phyloP scores from a whole-genome alignment of 1,140 invertebrate species.

The Chironomus tepperi region DNA sequence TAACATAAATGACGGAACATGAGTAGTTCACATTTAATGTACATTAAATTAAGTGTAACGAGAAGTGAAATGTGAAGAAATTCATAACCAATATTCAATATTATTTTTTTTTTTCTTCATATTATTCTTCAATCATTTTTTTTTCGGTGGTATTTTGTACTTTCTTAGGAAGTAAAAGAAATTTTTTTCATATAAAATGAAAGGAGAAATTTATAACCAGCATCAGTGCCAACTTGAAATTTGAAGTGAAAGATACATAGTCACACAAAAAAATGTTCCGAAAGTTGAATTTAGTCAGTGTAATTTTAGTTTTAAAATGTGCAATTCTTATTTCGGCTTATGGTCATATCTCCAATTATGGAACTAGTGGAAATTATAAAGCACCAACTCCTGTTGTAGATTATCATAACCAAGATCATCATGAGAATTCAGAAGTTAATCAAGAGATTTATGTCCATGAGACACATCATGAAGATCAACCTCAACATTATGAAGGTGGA shows the following conservation, averaged over 20 bases:
- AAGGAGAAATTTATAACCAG: not conserved
- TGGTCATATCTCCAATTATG: not conserved
- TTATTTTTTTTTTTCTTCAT: not conserved
- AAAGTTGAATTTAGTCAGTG: not conserved
- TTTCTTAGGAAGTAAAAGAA: not conserved
- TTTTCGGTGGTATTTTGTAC: not conserved
- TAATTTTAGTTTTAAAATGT: not conserved
- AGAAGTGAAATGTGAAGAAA: not conserved
- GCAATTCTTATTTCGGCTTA: not conserved
- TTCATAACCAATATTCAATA: conserved; percentile 2
- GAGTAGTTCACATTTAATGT: no score
- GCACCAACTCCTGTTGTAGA: no score
- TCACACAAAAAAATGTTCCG: not conserved
- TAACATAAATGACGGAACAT: no score
- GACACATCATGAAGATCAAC: not conserved
- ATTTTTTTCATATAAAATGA: not conserved
- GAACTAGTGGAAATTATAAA: not conserved
- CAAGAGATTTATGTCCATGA: no score
- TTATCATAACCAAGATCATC: no score
- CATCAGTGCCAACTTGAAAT: not conserved
- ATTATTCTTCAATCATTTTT: no score
- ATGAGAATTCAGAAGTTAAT: no score
- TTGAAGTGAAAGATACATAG: not conserved
- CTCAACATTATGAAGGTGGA: conserved; percentile 18
- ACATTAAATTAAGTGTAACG: not conserved